Base-by-base conservation (phyloP, 2,797 vertebrate species). In the Rhynchotus rufescens region DNA sequence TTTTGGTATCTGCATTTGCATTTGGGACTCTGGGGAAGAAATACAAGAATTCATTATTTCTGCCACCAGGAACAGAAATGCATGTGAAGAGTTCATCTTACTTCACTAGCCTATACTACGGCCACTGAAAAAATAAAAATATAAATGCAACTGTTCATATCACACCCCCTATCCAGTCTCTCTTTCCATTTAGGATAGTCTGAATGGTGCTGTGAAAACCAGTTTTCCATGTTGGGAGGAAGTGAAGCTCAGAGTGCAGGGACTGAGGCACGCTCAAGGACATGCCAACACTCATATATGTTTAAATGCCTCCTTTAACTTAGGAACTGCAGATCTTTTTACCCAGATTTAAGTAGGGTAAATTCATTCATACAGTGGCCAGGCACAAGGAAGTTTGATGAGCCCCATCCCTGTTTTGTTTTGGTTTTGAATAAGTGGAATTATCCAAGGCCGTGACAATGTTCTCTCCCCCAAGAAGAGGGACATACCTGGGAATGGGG, bases 1-100 rank as follows among this genome's bases (percentile, higher is more conserved):
- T 87, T 90, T 83, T 88, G 13, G 60, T 88, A 81, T 92, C 95
- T 94, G 67, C 80, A 85, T 92, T 96, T 94, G 67, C 80, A 85
- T 89, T 92, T 84, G 71, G 65, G 66, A 47, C 67, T 92, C 65
- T 49, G 76, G 34, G 34, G 66, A 91, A 77, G 79, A 78, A 95
- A 74, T 30, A 65, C 6, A 74, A 44, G 60, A 93, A 80, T 90
- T 92, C 16, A 14, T 94, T 94, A 54, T 81, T 94, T 91, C 80
- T 0, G 0, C 66, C 66, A 42, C 0, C 3, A 64, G 28, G 60
- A 77, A 64, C 32, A 57, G 64, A 83, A 93, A 61, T 69, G 20
- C 8, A 7, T 20, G 28, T 64, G 59, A 91, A 78, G 47, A 64
- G 82, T 57, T 83, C 52, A 66, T 66, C 66, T 90, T 42, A 20